Conservation (phyloP, 2,797 vertebrate species). For the Rhinichthys osculus region DNA sequence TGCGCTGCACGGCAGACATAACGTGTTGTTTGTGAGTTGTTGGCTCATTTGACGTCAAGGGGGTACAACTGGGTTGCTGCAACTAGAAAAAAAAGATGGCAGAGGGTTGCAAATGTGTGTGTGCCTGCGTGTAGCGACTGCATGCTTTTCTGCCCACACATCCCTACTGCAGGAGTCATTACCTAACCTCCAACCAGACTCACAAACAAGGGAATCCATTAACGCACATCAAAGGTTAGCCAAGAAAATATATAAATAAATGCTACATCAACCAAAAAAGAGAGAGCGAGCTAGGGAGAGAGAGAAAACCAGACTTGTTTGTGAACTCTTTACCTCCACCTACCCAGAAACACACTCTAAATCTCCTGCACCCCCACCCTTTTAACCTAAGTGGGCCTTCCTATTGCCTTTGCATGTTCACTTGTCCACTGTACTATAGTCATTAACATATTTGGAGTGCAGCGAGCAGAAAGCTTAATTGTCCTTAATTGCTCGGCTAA, state of each 20-base stretch:
- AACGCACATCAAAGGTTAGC: conserved; percentile 71
- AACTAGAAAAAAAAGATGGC: conserved; percentile 46
- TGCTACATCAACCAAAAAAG: conserved; percentile 57
- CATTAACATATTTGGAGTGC: conserved; percentile 91
- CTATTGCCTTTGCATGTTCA: conserved; percentile 82
- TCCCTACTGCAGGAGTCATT: conserved; percentile 66
- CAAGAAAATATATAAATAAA: conserved; percentile 65
- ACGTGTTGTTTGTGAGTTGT: conserved; percentile 24
- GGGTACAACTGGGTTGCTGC: conserved; percentile 30
- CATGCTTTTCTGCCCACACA: conserved; percentile 63
- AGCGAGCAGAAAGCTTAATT: conserved; percentile 93
- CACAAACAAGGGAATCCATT: conserved; percentile 71
- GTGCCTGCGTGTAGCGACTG: conserved; percentile 37
- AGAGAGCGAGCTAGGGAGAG: conserved; percentile 2
- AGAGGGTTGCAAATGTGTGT: conserved; percentile 43
- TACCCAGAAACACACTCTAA: conserved; percentile 60
- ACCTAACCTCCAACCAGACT: conserved; percentile 65
- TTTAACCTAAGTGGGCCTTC: conserved; percentile 76
- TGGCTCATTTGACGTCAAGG: conserved; percentile 31
- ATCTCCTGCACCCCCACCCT: conserved; percentile 71
- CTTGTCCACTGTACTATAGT: conserved; percentile 81
- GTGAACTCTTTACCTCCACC: conserved; percentile 66
- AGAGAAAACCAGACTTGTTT: conserved; percentile 65
- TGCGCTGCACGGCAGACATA: conserved; percentile 5
- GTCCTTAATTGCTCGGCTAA: conserved; percentile 92